These are phyloP conservation scores for Zeuzera pyrina DNA, from an alignment of 2,888 invertebrate species.

Conservation along the genomic window DNA sequence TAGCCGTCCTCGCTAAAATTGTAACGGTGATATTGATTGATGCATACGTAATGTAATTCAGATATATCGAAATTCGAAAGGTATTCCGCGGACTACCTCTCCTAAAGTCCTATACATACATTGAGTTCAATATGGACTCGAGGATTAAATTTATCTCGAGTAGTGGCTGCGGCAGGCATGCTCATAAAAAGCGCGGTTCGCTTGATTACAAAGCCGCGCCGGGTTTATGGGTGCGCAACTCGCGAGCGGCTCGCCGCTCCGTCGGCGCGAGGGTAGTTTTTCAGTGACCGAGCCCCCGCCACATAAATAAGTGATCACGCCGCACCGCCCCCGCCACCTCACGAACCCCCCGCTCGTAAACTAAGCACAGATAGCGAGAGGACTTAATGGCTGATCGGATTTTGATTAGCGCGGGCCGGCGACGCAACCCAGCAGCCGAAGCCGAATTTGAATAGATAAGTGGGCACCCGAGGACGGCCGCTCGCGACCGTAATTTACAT, in stretches of 20 bases:
- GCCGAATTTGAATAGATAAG: conserved; percentile 74
- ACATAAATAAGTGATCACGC: conserved; percentile 68
- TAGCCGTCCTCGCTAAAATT: background rate
- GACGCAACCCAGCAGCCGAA: conserved; percentile 58
- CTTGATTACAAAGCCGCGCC: conserved; percentile 62
- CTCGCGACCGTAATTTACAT: conserved; percentile 72
- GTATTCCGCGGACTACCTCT: too few relatives aligned
- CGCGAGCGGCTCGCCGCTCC: conserved; percentile 31
- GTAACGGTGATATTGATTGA: background rate
- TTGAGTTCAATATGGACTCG: conserved; percentile 55
- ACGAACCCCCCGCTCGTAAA: conserved; percentile 50
- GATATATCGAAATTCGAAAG: too few relatives aligned
- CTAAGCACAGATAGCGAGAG: conserved; percentile 70
- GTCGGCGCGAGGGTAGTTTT: conserved; percentile 63
- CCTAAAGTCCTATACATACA: too few relatives aligned
- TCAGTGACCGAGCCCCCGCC: conserved; percentile 54
- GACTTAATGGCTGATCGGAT: conserved; percentile 74
- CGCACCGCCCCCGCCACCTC: conserved; percentile 25
- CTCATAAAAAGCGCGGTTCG: conserved; percentile 65
- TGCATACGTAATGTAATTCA: too few relatives aligned
- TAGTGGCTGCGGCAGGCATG: conserved; percentile 51
- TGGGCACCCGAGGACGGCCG: conserved; percentile 65
- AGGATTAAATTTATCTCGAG: conserved; percentile 56
- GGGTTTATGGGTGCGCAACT: conserved; percentile 47
- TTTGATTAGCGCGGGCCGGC: conserved; percentile 71